Conservation (phyloP, 2,113 vertebrate species). For the Bungarus multicinctus region DNA sequence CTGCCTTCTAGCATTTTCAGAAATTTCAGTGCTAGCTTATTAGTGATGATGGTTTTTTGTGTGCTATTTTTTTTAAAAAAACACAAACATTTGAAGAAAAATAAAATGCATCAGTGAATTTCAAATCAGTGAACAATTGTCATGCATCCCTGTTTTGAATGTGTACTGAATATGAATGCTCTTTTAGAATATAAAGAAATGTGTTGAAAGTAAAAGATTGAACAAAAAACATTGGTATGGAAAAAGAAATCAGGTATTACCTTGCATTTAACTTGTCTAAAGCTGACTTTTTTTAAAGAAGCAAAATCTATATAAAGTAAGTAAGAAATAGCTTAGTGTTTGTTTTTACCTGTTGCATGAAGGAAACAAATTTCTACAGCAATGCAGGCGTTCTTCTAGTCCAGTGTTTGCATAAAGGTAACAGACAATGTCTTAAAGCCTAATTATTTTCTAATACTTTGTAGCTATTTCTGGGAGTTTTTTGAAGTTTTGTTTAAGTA, state of each 20-base stretch:
- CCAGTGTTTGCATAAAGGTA: slow-evolving; percentile 79
- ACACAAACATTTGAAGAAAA: slow-evolving; percentile 49
- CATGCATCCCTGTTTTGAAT: slow-evolving; percentile 72
- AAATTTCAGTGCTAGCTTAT: slow-evolving; percentile 75
- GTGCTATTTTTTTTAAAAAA: slow-evolving; percentile 69
- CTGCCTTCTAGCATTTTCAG: slow-evolving; percentile 74
- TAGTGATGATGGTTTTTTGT: slow-evolving; percentile 76
- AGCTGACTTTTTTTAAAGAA: slow-evolving; percentile 69
- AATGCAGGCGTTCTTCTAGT: slow-evolving; percentile 86
- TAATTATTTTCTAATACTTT: slow-evolving; percentile 81
- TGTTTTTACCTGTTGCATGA: slow-evolving; percentile 86
- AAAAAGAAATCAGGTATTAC: slow-evolving; percentile 49
- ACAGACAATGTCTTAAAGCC: slow-evolving; percentile 85
- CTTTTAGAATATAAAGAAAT: slow-evolving; percentile 52
- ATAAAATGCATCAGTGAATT: slow-evolving; percentile 66
- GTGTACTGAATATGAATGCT: slow-evolving; percentile 71
- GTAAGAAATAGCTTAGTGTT: slow-evolving; percentile 81
- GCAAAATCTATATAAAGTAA: slow-evolving; percentile 73
- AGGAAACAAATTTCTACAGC: slow-evolving; percentile 80
- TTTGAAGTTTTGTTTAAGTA: slow-evolving; percentile 79
- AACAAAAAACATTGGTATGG: slow-evolving; percentile 58
- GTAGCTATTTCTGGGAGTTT: slow-evolving; percentile 77
- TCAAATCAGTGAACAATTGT: slow-evolving; percentile 61
- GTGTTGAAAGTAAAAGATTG: slow-evolving; percentile 68
- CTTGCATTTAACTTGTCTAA: slow-evolving; percentile 54